Conservation (phyloP, 2,113 vertebrate species). For the Pyxicephalus adspersus region DNA sequence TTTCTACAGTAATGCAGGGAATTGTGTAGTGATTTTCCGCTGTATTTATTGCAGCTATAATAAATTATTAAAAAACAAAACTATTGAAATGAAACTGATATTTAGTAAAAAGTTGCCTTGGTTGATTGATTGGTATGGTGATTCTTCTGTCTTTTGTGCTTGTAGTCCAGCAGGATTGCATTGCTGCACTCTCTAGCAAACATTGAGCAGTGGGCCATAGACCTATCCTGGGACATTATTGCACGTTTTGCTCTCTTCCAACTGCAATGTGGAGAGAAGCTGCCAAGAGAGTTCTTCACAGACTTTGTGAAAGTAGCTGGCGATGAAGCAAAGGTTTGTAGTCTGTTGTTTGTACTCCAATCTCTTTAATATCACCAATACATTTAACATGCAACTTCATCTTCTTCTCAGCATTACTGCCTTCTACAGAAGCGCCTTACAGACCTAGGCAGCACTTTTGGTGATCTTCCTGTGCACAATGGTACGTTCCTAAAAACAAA, state of each 20-base stretch:
- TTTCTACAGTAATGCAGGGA: too few species aligned
- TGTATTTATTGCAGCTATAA: too few species aligned
- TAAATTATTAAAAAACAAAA: too few species aligned
- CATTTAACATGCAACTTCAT: neutral
- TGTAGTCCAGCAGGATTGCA: conserved; percentile 68
- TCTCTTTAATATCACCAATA: neutral
- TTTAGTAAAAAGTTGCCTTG: too few species aligned
- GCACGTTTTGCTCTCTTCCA: conserved; percentile 63
- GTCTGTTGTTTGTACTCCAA: neutral
- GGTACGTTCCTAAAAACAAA: conserved; percentile 57
- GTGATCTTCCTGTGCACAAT: conserved; percentile 69
- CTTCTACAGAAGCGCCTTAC: conserved; percentile 65
- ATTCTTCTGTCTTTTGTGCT: conserved; percentile 3
- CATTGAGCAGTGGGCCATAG: conserved; percentile 72
- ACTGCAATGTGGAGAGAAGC: conserved; percentile 58
- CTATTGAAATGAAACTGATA: too few species aligned
- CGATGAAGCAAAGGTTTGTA: conserved; percentile 69
- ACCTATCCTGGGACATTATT: conserved; percentile 71
- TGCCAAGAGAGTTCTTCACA: conserved; percentile 67
- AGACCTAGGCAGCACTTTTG: conserved; percentile 67
- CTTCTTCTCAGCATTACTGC: conserved; percentile 64
- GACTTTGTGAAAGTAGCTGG: conserved; percentile 72
- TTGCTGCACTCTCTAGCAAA: conserved; percentile 70
- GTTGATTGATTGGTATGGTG: conserved; percentile 1
- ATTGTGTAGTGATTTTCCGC: too few species aligned